Percentiles rank a stretch among this genome's conserved stretches.
phyloP scores from a whole-genome alignment of 2,797 vertebrate genomes.

The Erethizon dorsatum region DNA sequence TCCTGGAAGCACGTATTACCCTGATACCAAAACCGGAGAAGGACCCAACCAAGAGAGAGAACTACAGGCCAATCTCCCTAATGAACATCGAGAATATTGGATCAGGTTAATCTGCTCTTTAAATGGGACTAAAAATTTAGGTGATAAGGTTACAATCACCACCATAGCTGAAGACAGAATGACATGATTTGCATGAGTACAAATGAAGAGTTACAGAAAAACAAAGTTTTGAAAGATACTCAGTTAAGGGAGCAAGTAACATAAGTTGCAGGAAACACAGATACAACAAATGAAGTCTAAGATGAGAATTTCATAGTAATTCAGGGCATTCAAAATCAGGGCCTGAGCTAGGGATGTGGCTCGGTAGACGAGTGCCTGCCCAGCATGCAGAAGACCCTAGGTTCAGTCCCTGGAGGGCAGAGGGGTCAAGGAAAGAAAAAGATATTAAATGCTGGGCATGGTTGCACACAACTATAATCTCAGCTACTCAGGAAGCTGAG shows the following conservation, averaged over 20 bases:
- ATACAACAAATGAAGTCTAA: conserved; percentile 49
- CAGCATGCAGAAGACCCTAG: neutral
- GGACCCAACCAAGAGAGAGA: too few relatives aligned
- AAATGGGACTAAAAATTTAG: conserved; percentile 7
- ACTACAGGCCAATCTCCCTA: too few relatives aligned
- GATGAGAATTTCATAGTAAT: neutral
- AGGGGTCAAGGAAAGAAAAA: neutral
- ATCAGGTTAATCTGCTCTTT: neutral
- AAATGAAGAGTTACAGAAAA: conserved; percentile 17
- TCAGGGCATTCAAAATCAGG: neutral
- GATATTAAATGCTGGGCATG: neutral
- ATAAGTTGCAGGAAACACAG: neutral
- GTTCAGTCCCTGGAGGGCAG: neutral
- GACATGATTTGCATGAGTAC: neutral
- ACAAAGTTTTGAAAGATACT: neutral
- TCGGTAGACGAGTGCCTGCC: neutral
- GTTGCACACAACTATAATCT: neutral
- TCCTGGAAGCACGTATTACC: too few relatives aligned
- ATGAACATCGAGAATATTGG: neutral
- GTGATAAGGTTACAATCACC: conserved; percentile 3
- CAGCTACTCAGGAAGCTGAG: neutral
- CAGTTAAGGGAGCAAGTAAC: neutral
- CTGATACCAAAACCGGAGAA: too few relatives aligned
- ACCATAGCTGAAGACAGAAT: neutral
- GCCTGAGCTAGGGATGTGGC: neutral